Conservation (phyloP, 2,888 invertebrate species). For the Sphecodes monilicornis region DNA sequence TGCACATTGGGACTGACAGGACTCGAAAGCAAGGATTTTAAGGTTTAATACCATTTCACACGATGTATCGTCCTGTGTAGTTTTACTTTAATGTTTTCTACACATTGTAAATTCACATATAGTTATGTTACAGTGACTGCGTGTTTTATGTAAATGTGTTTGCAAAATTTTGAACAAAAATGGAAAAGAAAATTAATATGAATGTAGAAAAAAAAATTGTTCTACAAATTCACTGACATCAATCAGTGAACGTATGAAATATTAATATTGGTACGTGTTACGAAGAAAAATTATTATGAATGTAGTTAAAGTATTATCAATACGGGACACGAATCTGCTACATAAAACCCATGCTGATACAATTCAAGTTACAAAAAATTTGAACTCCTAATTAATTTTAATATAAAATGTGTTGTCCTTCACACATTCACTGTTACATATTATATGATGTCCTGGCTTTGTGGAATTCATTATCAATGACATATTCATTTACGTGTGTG, state of each 20-base stretch:
- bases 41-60: constrained; percentile 76
- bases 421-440: constrained; percentile 80
- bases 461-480: constrained; percentile 52
- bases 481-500: constrained; percentile 65
- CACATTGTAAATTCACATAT: constrained; percentile 72
- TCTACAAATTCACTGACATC: constrained; percentile 73
- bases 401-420: constrained; percentile 51
- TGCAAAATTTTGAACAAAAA: constrained; percentile 64
- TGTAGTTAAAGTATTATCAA: not conserved
- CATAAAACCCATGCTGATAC: not conserved
- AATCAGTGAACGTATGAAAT: constrained; percentile 79
- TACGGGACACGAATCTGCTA: not conserved
- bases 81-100: constrained; percentile 77
- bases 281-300: constrained; percentile 15
- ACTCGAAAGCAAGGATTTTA: constrained; percentile 74
- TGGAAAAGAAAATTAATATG: constrained; percentile 21
- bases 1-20: constrained; percentile 73
- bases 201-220: constrained; percentile 40
- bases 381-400: not conserved
- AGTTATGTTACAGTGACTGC: constrained; percentile 78
- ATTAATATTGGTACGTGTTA: constrained; percentile 47
- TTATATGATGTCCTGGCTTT: constrained; percentile 66
- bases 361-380: not conserved
- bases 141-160: constrained; percentile 74
- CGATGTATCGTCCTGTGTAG: constrained; percentile 75